Percentiles rank a stretch among this genome's conserved stretches.
phyloP scores from a whole-genome alignment of 1,140 invertebrate genomes.

The Pseudachorutes palmiensis region DNA sequence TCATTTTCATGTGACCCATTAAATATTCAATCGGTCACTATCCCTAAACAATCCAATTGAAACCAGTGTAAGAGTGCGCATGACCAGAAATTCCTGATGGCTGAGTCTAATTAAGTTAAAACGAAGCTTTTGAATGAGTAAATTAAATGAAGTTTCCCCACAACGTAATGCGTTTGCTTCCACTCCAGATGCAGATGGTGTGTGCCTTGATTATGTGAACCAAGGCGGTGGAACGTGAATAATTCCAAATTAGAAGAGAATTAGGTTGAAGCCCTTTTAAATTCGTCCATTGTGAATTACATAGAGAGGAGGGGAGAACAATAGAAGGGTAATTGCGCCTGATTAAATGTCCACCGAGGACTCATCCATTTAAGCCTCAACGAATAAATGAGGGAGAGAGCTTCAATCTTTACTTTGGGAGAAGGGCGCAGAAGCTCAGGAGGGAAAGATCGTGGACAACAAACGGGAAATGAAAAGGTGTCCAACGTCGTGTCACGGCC shows the following conservation, averaged over 20 bases:
- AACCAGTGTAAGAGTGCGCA: neutral
- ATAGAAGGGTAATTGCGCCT: neutral
- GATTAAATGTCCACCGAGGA: neutral
- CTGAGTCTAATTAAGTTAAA: neutral
- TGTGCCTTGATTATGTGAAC: neutral
- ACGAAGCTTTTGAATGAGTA: too few relatives aligned
- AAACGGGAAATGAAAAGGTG: neutral
- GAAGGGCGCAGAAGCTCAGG: neutral
- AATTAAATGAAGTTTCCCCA: too few relatives aligned
- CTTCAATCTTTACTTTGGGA: too few relatives aligned
- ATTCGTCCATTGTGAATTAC: neutral
- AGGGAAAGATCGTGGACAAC: neutral
- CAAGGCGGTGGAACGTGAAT: neutral
- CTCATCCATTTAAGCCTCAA: too few relatives aligned
- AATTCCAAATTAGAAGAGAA: neutral
- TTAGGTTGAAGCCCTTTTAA: neutral
- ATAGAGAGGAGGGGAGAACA: neutral
- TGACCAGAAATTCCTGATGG: neutral
- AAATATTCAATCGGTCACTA: constrained; percentile 8
- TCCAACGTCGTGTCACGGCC: too few relatives aligned
- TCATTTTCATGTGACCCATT: constrained; percentile 9
- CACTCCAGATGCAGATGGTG: neutral
- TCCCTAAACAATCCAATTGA: neutral
- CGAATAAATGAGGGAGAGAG: too few relatives aligned
- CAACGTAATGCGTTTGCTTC: neutral